Evolutionary conservation across 2,797 vertebrate species (phyloP), one percentile per base, ranked within the genome.

Genomic region (Gambusia yucatana): DNA sequence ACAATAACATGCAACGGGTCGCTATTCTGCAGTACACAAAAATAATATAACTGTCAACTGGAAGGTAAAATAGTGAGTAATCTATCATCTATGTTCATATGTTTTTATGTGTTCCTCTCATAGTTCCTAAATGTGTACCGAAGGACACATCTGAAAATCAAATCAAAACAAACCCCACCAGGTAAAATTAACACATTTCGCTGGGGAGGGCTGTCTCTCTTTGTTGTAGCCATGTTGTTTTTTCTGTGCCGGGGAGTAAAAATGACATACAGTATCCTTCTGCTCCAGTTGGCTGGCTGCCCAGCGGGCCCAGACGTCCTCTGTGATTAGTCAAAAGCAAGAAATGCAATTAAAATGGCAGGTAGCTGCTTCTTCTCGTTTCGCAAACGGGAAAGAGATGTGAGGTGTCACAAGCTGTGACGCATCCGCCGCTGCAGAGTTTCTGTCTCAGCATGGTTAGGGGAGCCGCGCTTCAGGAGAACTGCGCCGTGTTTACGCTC

Each of bases 261-360:
- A 88, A 75, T 94, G 92, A 94, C 93, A 91, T 86, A 72, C 73
- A 73, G 73, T 82, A 90, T 94, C 91, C 90, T 94, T 90, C 90
- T 91, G 90, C 89, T 92, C 79, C 86, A 84, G 86, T 92, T 93
- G 93, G 94, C 94, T 87, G 84, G 48, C 76, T 77, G 90, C 95
- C 93, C 90, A 81, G 91, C 79, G 87, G 94, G 88, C 88, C 88
- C 78, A 83, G 17, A 77, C 82, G 91, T 95, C 94, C 90, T 87
- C 88, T 73, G 85, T 84, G 87, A 95, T 96, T 95, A 96, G 92
- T 91, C 92, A 84, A 88, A 94, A 94, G 87, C 89, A 86, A 93
- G 91, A 91, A 94, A 93, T 73, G 90, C 92, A 95, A 95, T 96
- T 96, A 96, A 94, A 90, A 92, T 94, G 94, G 92, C 94, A 96